Evolutionary conservation across 2,888 invertebrate species (phyloP).

Genomic region (Willowsia nigromaculata): DNA sequence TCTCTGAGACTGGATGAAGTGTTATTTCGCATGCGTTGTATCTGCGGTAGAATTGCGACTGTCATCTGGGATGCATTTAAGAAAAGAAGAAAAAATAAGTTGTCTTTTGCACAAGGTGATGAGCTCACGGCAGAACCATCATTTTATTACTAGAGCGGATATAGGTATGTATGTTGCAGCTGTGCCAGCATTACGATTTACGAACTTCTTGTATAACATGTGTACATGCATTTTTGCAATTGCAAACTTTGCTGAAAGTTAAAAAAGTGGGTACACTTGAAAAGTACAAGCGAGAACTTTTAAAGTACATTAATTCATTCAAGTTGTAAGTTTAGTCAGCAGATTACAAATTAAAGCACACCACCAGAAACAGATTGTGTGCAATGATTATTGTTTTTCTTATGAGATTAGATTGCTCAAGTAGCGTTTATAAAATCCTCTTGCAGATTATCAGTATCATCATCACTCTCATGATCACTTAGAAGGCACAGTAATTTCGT

Average conservation of each 20-base stretch:
- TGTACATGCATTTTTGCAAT: not conserved
- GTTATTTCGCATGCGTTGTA: too few relatives aligned
- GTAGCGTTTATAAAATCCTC: not conserved
- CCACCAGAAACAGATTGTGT: not conserved
- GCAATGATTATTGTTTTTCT: not conserved
- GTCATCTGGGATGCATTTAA: not conserved
- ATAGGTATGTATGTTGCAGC: not conserved
- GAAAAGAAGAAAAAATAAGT: not conserved
- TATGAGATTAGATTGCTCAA: not conserved
- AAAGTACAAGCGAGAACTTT: not conserved
- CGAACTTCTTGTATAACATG: not conserved
- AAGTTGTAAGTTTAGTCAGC: not conserved
- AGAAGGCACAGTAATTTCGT: not conserved
- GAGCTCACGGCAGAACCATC: not conserved
- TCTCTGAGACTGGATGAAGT: too few relatives aligned
- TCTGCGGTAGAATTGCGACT: not conserved
- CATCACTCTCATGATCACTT: not conserved
- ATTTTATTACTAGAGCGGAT: not conserved
- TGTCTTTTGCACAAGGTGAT: not conserved
- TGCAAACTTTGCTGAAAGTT: not conserved
- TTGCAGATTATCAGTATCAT: not conserved
- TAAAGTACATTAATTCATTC: not conserved
- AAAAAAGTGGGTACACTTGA: not conserved
- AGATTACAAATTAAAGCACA: too few relatives aligned
- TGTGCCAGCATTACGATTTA: too few relatives aligned